phyloP scores from a whole-genome alignment of 2,888 invertebrate genomes.

The Tinea trinotella region DNA sequence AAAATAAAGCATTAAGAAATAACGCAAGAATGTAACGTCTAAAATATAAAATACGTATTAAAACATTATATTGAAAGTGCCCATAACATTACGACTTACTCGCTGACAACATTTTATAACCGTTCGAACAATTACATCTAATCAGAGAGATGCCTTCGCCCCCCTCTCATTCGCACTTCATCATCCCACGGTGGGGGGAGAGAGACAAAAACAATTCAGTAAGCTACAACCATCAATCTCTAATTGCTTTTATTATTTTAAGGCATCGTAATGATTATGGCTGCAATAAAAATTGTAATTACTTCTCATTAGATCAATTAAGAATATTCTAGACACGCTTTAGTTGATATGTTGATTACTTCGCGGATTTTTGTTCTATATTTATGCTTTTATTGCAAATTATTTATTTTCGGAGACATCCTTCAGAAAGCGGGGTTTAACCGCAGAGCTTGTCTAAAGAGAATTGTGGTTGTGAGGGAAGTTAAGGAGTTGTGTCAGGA shows the following conservation, averaged over 20 bases:
- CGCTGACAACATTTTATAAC: slow-evolving; percentile 68
- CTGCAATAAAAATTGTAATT: slow-evolving; percentile 72
- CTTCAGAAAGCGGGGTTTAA: too few species aligned
- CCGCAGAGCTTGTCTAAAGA: too few species aligned
- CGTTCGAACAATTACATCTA: slow-evolving; percentile 70
- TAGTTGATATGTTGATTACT: slow-evolving; percentile 65
- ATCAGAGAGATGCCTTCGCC: slow-evolving; percentile 39
- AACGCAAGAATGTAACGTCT: neutral
- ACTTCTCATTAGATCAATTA: slow-evolving; percentile 73
- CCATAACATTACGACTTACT: slow-evolving; percentile 65
- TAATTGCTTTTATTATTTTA: slow-evolving; percentile 74
- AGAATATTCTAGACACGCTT: slow-evolving; percentile 70
- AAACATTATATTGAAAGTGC: slow-evolving; percentile 46
- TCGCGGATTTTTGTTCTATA: slow-evolving; percentile 29
- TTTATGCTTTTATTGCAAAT: too few species aligned
- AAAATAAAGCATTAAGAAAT: too few species aligned
- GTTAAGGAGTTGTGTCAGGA: too few species aligned
- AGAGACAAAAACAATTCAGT: slow-evolving; percentile 44
- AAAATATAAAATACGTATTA: slow-evolving; percentile 6
- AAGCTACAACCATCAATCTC: slow-evolving; percentile 65
- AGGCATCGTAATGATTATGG: slow-evolving; percentile 72
- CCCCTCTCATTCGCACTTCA: slow-evolving; percentile 34
- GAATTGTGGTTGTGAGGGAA: too few species aligned
- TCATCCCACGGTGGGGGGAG: slow-evolving; percentile 32
- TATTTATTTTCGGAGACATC: too few species aligned